Evolutionary conservation across 2,888 invertebrate genomes (phyloP), one percentile per base, ranked within the genome.

Genomic region (Platycheirus rosarum): DNA sequence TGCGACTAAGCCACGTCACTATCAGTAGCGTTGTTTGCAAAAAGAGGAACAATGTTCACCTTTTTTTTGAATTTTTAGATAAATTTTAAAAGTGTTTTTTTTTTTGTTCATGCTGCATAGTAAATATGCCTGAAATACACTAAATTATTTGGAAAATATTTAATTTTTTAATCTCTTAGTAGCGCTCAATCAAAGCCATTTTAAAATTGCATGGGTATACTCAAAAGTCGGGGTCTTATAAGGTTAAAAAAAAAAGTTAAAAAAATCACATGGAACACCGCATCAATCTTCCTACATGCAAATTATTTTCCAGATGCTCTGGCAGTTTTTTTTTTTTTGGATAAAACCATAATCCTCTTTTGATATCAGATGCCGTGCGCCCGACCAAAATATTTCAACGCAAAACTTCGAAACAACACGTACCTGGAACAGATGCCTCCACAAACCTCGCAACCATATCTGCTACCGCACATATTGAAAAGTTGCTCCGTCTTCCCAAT

Each of bases 331-430:
- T 68, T 35, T 53, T 60, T 60, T 75, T 55, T 29, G 48, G 37
- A 62, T 75, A 48, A 69, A 69, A 35, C 62, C 62, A 53, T 76
- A 76, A 76, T 76, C 60, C 69, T 46, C 68, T 76, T 62, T 69
- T 69, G 62, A 76, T 76, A 40, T 73, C 49, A 37, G 26, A 62
- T 29, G 49, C 40, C 53, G 48, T 26, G 26, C 18, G 18, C 51
- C n/a, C 18, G 29, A 60, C 29, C 60, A 75, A 62, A 46, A 53
- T 62, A 69, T 69, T 55, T 55, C 20, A 62, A 48, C 16, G 37
- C 53, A 62, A 62, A 76, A 69, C 69, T 69, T 69, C 23, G 62
- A 29, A 37, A 65, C 46, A 55, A 26, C 69, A 76, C 69, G 69
- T 76, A 69, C 69, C 69, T 68, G 51, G 23, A 40, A 44, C 68